phyloP scores from a whole-genome alignment of 2,113 vertebrate genomes.

The Rousettus leschenaultii region DNA sequence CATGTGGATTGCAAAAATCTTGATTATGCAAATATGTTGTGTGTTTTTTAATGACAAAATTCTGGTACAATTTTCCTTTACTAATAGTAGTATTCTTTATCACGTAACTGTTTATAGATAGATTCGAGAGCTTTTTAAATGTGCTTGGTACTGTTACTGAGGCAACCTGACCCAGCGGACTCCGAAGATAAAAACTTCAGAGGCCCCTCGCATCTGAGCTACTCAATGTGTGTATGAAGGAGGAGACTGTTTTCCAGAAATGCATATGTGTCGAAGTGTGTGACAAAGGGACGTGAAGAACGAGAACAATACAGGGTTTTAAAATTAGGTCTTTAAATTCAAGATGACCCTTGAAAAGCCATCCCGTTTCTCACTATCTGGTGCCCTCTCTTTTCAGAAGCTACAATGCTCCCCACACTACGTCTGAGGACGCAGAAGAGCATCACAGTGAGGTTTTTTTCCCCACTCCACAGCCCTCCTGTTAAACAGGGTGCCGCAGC shows the following conservation, averaged over 20 bases:
- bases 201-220: neutral
- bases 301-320: neutral
- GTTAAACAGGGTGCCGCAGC: neutral
- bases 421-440: neutral
- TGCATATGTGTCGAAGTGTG: neutral
- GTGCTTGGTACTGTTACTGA: neutral
- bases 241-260: neutral
- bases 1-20: neutral
- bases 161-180: neutral
- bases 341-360: neutral
- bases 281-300: neutral
- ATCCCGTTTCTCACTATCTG: neutral
- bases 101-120: neutral
- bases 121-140: neutral
- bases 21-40: neutral
- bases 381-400: neutral
- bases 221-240: neutral
- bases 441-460: neutral
- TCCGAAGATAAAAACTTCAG: neutral
- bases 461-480: neutral
- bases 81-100: neutral
- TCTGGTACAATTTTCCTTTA: neutral
- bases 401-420: neutral
- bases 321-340: slow-evolving; percentile 30
- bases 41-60: neutral